Evolutionary conservation across 2,113 vertebrate species (phyloP).

Genomic region (Catharus fuscescens): DNA sequence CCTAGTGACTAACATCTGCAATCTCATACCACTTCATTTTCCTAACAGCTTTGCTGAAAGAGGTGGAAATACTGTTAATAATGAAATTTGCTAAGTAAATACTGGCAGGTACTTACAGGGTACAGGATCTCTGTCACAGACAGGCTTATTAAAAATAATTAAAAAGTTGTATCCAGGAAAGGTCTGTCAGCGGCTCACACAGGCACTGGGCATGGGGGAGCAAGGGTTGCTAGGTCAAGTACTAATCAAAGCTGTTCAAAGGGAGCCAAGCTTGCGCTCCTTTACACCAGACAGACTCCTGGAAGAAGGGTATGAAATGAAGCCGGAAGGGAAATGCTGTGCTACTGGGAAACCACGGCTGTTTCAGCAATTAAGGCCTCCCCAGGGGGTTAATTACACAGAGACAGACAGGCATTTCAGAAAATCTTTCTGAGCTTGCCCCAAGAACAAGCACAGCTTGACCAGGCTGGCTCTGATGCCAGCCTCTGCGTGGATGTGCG

Average conservation of each 20-base stretch:
- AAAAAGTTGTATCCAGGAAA: background rate
- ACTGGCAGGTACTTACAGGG: background rate
- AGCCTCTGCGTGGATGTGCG: background rate
- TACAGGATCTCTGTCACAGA: background rate
- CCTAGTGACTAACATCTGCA: background rate
- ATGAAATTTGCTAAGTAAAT: background rate
- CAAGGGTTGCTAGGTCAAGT: slow-evolving; percentile 6
- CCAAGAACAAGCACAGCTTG: background rate
- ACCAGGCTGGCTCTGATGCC: background rate
- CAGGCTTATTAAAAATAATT: slow-evolving; percentile 4
- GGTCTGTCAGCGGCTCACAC: background rate
- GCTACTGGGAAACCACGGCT: slow-evolving; percentile 11
- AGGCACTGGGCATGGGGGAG: background rate
- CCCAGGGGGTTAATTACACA: slow-evolving; percentile 67
- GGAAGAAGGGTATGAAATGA: slow-evolving; percentile 32
- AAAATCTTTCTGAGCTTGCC: background rate
- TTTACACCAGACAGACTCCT: background rate
- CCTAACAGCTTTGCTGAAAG: background rate
- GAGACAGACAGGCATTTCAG: background rate
- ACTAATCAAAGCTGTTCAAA: slow-evolving; percentile 54
- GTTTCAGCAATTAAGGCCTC: slow-evolving; percentile 48
- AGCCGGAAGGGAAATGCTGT: slow-evolving; percentile 43
- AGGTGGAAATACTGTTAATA: background rate
- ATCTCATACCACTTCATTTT: background rate
- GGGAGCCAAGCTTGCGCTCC: slow-evolving; percentile 34